A percentile compares a stretch with the other conserved stretches of the same genome.
Evolutionary conservation across 35 echinoderm and acorn worm species (phyloP).

Genomic region (Heliocidaris erythrogramma): DNA sequence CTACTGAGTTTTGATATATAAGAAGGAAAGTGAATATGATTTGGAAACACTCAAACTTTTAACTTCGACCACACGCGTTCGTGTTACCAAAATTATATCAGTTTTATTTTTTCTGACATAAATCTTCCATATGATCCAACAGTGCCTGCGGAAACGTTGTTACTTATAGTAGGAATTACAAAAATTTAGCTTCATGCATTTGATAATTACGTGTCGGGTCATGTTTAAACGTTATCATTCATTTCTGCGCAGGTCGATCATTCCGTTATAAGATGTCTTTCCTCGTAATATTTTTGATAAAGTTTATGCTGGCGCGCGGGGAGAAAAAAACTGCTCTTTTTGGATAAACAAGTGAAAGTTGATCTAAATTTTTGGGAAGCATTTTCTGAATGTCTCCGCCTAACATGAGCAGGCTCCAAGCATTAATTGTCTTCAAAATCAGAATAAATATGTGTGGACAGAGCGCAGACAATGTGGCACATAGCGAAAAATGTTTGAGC

Average conservation of each 20-base stretch:
- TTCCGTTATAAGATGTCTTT: neutral
- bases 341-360: conserved; percentile 10
- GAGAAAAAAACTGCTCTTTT: conserved; percentile 4
- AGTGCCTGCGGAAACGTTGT: neutral
- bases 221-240: neutral
- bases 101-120: neutral
- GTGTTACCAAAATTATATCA: conserved; percentile 11
- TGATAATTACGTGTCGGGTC: conserved; percentile 8
- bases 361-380: conserved; percentile 1
- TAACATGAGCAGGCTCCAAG: conserved; percentile 24
- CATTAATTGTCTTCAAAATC: conserved; percentile 30
- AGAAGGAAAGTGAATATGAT: neutral
- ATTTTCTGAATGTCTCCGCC: neutral
- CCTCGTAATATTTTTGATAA: neutral
- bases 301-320: neutral
- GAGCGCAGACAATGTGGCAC: conserved; percentile 5
- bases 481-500: neutral
- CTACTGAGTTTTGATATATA: neutral
- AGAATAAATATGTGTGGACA: conserved; percentile 34
- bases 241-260: neutral
- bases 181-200: neutral
- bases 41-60: neutral
- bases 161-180: neutral
- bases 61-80: neutral
- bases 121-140: neutral